Evolutionary conservation across 2,888 invertebrate species (phyloP).

Genomic region (Salpingus planirostris): DNA sequence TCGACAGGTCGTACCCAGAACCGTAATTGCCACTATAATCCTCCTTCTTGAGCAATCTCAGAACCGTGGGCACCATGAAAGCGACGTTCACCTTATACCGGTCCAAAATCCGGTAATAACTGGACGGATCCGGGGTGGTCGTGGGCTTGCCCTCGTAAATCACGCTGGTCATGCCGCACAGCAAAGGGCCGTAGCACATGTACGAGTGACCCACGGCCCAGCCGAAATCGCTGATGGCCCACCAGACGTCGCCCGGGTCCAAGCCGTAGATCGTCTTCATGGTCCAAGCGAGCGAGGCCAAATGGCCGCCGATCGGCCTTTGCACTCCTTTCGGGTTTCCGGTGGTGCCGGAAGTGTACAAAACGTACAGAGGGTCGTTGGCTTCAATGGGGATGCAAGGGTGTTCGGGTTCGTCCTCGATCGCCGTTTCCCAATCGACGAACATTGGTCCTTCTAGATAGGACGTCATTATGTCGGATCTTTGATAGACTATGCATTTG

Average conservation of each 20-base stretch:
- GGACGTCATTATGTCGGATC: slow-evolving; percentile 53
- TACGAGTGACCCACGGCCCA: slow-evolving; percentile 89
- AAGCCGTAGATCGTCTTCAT: slow-evolving; percentile 70
- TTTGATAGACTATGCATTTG: slow-evolving; percentile 67
- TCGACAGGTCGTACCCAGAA: slow-evolving; percentile 55
- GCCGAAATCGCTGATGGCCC: slow-evolving; percentile 75
- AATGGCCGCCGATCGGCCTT: slow-evolving; percentile 70
- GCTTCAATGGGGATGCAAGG: slow-evolving; percentile 73
- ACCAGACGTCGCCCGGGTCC: slow-evolving; percentile 65
- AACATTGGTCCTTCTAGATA: slow-evolving; percentile 52
- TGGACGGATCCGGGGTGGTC: slow-evolving; percentile 77
- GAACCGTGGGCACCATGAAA: slow-evolving; percentile 79
- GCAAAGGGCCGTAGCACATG: slow-evolving; percentile 76
- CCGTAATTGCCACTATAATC: slow-evolving; percentile 56
- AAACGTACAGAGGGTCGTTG: slow-evolving; percentile 74
- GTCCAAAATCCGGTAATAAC: slow-evolving; percentile 78
- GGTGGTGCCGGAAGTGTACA: slow-evolving; percentile 77
- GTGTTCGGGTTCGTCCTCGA: slow-evolving; percentile 50
- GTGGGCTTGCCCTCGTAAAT: slow-evolving; percentile 85
- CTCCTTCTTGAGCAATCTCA: slow-evolving; percentile 66
- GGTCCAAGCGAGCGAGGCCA: slow-evolving; percentile 70
- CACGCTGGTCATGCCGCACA: slow-evolving; percentile 66
- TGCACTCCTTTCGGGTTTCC: slow-evolving; percentile 66
- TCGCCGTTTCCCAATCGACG: slow-evolving; percentile 61
- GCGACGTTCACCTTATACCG: slow-evolving; percentile 70